A percentile compares a stretch with the other conserved stretches of the same genome.
Evolutionary conservation across 2,888 invertebrate genomes (phyloP).

Genomic region (Marronus borbonicus): DNA sequence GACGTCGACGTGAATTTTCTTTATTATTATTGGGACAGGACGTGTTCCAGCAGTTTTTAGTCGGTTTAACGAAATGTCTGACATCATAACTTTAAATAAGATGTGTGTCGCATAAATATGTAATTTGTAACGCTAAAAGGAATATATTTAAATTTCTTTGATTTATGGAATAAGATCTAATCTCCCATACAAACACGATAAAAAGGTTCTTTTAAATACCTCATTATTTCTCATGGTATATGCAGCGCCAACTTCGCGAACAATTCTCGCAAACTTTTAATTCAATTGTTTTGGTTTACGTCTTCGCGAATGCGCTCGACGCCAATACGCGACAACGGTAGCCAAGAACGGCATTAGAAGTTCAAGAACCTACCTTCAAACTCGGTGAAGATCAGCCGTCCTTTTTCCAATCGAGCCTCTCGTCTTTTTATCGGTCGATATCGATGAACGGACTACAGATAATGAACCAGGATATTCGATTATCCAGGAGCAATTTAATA

Average conservation of each 20-base stretch:
- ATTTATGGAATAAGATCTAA: too few species aligned
- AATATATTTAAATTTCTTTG: too few species aligned
- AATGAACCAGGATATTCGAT: background rate
- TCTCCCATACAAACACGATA: background rate
- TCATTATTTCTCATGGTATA: background rate
- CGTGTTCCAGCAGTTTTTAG: background rate
- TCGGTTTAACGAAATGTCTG: background rate
- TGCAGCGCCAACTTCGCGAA: background rate
- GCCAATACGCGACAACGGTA: constrained; percentile 16
- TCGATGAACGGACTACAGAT: background rate
- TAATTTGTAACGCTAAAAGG: too few species aligned
- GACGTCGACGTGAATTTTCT: background rate
- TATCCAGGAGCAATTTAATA: background rate
- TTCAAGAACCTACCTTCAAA: constrained; percentile 42
- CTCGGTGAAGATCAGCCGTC: constrained; percentile 25
- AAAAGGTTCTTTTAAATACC: constrained; percentile 2
- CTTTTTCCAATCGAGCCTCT: background rate
- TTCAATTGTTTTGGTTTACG: constrained; percentile 24
- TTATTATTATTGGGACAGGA: background rate
- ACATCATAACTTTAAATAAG: background rate
- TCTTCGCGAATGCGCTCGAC: constrained; percentile 9
- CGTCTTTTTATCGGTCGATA: background rate
- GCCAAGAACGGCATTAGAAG: constrained; percentile 18
- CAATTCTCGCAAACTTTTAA: constrained; percentile 22
- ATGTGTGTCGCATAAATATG: background rate